Evolutionary conservation across 1,140 invertebrate genomes (phyloP).

Genomic region (Brachionus calyciflorus): DNA sequence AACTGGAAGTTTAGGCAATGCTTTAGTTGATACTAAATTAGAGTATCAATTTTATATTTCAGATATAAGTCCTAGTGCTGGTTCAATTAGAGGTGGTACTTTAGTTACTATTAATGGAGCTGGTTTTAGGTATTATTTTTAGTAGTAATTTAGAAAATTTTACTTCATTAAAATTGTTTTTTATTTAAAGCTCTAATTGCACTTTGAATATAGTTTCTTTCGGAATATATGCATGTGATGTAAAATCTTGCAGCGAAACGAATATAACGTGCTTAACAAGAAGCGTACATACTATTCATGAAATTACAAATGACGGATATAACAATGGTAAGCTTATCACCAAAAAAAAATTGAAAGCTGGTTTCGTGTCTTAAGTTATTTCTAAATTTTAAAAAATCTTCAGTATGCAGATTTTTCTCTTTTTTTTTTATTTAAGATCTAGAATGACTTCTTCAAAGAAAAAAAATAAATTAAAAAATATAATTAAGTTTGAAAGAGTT

Average conservation of each 20-base stretch:
- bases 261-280: background rate
- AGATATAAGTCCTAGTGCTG: background rate
- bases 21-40: background rate
- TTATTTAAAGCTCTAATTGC: background rate
- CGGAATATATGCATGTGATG: background rate
- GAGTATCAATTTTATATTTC: slow-evolving; percentile 47
- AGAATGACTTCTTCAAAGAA: too few relatives aligned
- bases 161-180: background rate
- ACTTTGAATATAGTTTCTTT: background rate
- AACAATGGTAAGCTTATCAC: background rate
- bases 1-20: background rate
- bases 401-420: background rate
- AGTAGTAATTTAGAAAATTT: background rate
- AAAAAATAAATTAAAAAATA: background rate
- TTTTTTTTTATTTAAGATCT: too few relatives aligned
- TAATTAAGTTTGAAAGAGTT: too few relatives aligned
- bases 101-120: slow-evolving; percentile 52
- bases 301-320: background rate
- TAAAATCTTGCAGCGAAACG: background rate
- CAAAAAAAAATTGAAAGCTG: too few relatives aligned
- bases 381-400: background rate
- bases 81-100: slow-evolving; percentile 52
- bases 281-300: background rate
- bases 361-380: too few relatives aligned
- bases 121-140: slow-evolving; percentile 49